Conservation (phyloP, 2,113 vertebrate genomes). For the Passer domesticus region DNA sequence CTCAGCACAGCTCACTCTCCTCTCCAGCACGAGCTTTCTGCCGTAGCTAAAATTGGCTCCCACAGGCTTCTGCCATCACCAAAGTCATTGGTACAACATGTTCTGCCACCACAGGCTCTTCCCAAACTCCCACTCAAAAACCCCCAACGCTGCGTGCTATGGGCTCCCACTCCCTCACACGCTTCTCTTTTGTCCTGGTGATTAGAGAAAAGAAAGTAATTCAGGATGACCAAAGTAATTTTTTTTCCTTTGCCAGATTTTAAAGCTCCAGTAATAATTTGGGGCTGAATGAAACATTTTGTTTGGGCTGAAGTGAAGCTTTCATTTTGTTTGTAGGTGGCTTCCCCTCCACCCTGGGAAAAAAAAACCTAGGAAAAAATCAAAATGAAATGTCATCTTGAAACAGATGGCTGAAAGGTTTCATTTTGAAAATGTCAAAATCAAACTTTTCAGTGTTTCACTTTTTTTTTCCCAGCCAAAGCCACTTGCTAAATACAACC, state of each 20-base stretch:
- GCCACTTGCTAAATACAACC: constrained; percentile 63
- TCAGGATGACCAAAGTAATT: neutral
- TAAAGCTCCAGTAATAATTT: neutral
- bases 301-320: constrained; percentile 48
- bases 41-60: constrained; percentile 2
- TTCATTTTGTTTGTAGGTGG: constrained; percentile 61
- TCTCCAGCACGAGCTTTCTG: neutral
- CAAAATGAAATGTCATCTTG: constrained; percentile 56
- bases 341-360: neutral
- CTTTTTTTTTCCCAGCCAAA: constrained; percentile 40
- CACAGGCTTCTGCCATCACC: constrained; percentile 8
- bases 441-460: constrained; percentile 58
- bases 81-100: constrained; percentile 29
- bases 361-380: neutral
- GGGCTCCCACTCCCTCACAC: neutral
- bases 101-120: constrained; percentile 49
- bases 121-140: neutral
- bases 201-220: neutral
- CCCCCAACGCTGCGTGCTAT: neutral
- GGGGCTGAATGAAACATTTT: constrained; percentile 17
- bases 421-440: constrained; percentile 69
- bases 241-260: neutral
- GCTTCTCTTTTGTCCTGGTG: neutral
- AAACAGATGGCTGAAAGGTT: constrained; percentile 70
- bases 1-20: neutral